phyloP scores from a whole-genome alignment of 2,113 vertebrate species.

The Fukomys damarensis region DNA sequence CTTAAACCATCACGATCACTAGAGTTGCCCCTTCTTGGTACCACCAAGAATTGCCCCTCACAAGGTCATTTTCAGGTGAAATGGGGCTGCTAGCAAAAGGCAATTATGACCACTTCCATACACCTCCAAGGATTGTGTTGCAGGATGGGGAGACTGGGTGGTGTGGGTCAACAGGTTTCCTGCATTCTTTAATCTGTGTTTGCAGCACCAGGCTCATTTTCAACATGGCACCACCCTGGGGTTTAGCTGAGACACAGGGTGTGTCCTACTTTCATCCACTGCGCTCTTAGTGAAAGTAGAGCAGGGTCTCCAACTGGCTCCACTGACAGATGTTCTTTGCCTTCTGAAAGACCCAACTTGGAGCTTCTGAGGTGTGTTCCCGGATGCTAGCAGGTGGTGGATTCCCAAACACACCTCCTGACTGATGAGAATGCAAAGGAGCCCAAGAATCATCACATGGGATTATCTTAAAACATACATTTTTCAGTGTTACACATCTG shows the following conservation, averaged over 20 bases:
- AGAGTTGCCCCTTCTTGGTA: neutral
- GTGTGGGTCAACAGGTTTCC: neutral
- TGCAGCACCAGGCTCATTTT: neutral
- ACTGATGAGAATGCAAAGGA: neutral
- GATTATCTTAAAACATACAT: neutral
- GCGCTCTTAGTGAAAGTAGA: neutral
- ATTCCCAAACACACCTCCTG: neutral
- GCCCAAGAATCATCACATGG: neutral
- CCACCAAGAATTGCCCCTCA: neutral
- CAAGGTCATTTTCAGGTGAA: neutral
- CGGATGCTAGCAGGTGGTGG: neutral
- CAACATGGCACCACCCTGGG: neutral
- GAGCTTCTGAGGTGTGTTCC: neutral
- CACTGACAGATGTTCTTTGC: neutral
- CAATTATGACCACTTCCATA: neutral
- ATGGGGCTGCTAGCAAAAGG: neutral
- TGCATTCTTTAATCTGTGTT: neutral
- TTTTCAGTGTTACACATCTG: neutral
- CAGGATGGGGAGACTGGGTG: neutral
- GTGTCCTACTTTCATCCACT: neutral
- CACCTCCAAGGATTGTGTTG: neutral
- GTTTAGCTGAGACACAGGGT: neutral
- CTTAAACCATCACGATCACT: neutral
- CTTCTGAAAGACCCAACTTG: neutral
- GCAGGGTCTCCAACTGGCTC: neutral